These are phyloP conservation scores for Ophiothrix spiculata DNA, from an alignment of 35 echinoderm and acorn worm genomes.

Conservation along the genomic window DNA sequence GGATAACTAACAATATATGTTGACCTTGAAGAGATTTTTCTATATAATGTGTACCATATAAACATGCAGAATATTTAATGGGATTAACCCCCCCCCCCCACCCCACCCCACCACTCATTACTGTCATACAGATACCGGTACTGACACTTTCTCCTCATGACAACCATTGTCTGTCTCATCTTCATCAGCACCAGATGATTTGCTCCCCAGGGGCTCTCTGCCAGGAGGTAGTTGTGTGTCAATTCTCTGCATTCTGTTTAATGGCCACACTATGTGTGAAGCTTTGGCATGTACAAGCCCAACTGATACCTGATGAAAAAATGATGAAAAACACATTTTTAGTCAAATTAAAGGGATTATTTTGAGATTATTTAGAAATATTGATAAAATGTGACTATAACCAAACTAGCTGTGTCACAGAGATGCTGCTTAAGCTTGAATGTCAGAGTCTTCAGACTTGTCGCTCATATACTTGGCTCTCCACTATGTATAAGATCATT, in stretches of 20 bases:
- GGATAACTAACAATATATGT: too few relatives aligned
- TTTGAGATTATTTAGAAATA: neutral
- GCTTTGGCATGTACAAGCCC: conserved; percentile 87
- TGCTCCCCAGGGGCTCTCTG: neutral
- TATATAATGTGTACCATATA: too few relatives aligned
- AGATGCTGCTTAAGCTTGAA: too few relatives aligned
- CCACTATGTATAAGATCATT: too few relatives aligned
- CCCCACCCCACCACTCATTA: too few relatives aligned
- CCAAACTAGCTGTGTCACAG: too few relatives aligned
- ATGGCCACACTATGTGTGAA: conserved; percentile 84
- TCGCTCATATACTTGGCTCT: too few relatives aligned
- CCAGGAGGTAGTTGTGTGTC: conserved; percentile 39
- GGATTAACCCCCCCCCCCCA: too few relatives aligned
- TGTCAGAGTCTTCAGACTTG: too few relatives aligned
- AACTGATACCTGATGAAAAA: conserved; percentile 64
- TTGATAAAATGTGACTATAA: too few relatives aligned
- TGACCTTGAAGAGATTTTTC: too few relatives aligned
- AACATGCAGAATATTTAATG: too few relatives aligned
- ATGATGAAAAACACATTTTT: neutral
- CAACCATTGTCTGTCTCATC: neutral
- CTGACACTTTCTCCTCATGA: neutral
- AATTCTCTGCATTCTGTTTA: conserved; percentile 44
- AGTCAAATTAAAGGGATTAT: neutral
- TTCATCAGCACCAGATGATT: neutral
- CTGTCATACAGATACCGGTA: neutral